Evolutionary conservation across 2,113 vertebrate genomes (phyloP).

Genomic region (zebrafish (Danio rerio)): GRCz12tu NC_133199.1:44656001-44656500

Average conservation of each 20-base stretch:
- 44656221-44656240: not conserved
- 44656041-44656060: not conserved
- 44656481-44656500: too few species aligned
- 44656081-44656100: not conserved
- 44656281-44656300: not conserved
- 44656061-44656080: not conserved
- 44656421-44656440: too few species aligned
- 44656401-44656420: too few species aligned
- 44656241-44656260: not conserved
- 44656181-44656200: not conserved
- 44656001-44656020: too few species aligned
- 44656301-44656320: not conserved
- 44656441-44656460: too few species aligned
- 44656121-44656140: not conserved
- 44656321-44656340: slow-evolving; percentile 51
- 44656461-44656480: too few species aligned
- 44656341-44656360: too few species aligned
- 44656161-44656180: not conserved
- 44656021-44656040: too few species aligned
- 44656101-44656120: not conserved
- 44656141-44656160: not conserved
- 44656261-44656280: slow-evolving; percentile 10
- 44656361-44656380: too few species aligned
- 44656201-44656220: not conserved
- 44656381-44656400: too few species aligned